phyloP scores from a whole-genome alignment of 2,113 vertebrate genomes.

The Physeter macrocephalus region DNA sequence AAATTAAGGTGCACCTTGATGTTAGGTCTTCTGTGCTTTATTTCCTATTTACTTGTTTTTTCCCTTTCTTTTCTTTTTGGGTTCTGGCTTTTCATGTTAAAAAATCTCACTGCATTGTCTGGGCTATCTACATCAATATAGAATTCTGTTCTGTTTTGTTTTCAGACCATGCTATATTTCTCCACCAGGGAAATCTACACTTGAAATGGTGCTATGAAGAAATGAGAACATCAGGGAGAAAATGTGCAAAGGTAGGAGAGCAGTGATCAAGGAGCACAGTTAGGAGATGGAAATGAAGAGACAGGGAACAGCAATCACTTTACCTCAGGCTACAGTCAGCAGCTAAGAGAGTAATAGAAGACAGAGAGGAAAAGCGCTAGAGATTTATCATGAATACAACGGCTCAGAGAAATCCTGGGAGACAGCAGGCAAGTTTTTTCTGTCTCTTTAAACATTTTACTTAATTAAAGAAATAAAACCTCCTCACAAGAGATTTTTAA shows the following conservation, averaged over 20 bases:
- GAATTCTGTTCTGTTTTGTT: background rate
- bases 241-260: background rate
- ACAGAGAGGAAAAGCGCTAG: background rate
- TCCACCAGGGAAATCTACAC: constrained; percentile 27
- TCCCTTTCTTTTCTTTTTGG: background rate
- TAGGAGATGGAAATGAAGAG: constrained; percentile 6
- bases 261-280: background rate
- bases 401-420: background rate
- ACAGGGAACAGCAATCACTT: background rate
- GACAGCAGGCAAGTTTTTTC: background rate
- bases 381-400: background rate
- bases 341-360: background rate
- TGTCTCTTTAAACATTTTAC: background rate
- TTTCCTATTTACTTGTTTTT: background rate
- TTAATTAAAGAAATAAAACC: constrained; percentile 11
- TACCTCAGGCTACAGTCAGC: background rate
- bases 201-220: constrained; percentile 34
- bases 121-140: background rate
- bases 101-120: background rate
- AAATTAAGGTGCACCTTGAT: background rate
- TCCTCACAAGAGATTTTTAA: background rate
- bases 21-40: background rate
- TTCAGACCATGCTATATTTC: background rate
- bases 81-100: background rate
- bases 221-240: constrained; percentile 26